Evolutionary conservation across 2,797 vertebrate genomes (phyloP), one percentile per base, ranked within the genome.

Genomic region (Mormyrops attenuatus): DNA sequence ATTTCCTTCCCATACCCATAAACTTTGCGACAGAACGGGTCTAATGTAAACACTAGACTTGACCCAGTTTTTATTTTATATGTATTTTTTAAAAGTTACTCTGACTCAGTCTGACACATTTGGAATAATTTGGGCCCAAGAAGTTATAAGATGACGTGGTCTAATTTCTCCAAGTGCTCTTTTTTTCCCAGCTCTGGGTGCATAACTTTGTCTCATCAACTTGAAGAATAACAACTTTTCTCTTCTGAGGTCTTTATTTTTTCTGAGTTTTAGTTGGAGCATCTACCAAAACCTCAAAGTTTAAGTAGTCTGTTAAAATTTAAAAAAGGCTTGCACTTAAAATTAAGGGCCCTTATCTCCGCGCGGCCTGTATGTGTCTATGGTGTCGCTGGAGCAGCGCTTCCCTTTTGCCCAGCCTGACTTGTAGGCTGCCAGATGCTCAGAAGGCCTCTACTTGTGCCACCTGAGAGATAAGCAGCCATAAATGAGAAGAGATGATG

Each of bases 151-250:
- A 77, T 2, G 22, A 6, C 34, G 20, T 8, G 30, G 22, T 90
- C 30, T 89, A 34, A 50, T 60, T 89, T 89, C 38, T 63, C 22
- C n/a, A 44, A 17, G 69, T 41, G 47, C 13, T n/a, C 22, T 11
- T 26, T 1, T 52, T 30, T 69, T 26, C 53, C 11, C 9, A 84
- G n/a, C 52, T 89, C n/a, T 13, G 30, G 85, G 13, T 77, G n/a
- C 30, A 57, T 49, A 87, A 73, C 89, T 88, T 53, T 53, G 20
- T 89, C 85, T 87, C 63, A 85, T 87, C 63, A 87, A 63, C 41
- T 90, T 5, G 52, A 49, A 91, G 87, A 91, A 89, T 88, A 90
- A 89, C 66, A 50, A 50, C 87, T 85, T 88, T 49, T 41, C 11
- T 49, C 87, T 88, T 44, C 20, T 77, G 13, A 88, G 69, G 69